Conservation (phyloP, 1,140 invertebrate species). For the Saxidomus purpurata region DNA sequence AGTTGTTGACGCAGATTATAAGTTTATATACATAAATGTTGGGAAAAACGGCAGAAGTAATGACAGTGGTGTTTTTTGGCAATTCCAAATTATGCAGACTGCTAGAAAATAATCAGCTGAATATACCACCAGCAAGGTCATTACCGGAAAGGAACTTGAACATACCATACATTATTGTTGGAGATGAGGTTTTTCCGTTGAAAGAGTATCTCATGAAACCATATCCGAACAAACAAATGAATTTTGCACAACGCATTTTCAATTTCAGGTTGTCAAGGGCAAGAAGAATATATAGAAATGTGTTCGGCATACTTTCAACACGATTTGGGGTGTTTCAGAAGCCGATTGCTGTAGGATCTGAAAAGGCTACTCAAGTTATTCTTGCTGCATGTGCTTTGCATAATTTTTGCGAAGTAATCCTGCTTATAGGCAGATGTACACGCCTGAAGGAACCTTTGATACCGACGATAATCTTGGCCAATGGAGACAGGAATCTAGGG, state of each 20-base stretch:
- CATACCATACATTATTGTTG: no score
- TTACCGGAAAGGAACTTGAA: constrained; percentile 35
- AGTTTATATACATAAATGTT: constrained; percentile 84
- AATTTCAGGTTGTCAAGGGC: constrained; percentile 52
- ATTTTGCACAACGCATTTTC: constrained; percentile 11
- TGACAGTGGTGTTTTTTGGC: neutral
- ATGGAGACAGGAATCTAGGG: neutral
- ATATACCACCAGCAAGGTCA: neutral
- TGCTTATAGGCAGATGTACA: neutral
- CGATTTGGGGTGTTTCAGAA: neutral
- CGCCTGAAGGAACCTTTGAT: neutral
- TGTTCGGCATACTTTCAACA: constrained; percentile 38
- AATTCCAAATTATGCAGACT: neutral
- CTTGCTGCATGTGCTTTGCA: neutral
- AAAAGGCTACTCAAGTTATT: neutral
- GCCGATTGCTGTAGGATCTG: neutral
- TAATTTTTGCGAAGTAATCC: neutral
- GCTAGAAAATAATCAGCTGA: neutral
- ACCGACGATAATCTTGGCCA: neutral
- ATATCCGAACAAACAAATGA: neutral
- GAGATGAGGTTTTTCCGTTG: constrained; percentile 14
- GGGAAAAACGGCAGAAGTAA: constrained; percentile 69
- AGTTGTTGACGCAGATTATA: constrained; percentile 55
- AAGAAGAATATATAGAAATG: constrained; percentile 68
- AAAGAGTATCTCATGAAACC: constrained; percentile 16